These are phyloP conservation scores for Eledone cirrhosa DNA, from an alignment of 2,888 invertebrate genomes.

Conservation along the genomic window DNA sequence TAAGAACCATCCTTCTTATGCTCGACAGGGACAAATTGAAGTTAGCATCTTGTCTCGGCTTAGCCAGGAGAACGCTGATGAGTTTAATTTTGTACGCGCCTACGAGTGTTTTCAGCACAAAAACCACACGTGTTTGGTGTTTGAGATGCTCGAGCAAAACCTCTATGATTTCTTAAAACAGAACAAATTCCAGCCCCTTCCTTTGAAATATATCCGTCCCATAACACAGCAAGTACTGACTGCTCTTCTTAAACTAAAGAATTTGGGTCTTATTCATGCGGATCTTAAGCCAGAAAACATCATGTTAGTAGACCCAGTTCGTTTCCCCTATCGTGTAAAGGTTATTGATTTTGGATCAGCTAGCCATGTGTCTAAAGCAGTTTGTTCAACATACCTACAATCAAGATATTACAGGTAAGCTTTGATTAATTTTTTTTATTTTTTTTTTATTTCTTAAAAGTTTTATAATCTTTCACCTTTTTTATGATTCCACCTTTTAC, in stretches of 20 bases:
- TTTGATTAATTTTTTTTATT: neutral
- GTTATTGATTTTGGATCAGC: conserved; percentile 99
- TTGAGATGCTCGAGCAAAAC: conserved; percentile 99
- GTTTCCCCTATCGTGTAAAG: conserved; percentile 98
- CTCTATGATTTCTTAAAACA: conserved; percentile 99
- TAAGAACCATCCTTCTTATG: conserved; percentile 99
- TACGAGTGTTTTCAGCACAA: conserved; percentile 99
- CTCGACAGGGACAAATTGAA: conserved; percentile 99
- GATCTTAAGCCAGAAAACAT: conserved; percentile 99
- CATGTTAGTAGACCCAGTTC: conserved; percentile 98
- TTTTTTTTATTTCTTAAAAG: neutral
- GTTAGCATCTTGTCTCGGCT: conserved; percentile 73
- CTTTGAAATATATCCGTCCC: conserved; percentile 97
- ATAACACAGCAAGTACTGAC: conserved; percentile 96
- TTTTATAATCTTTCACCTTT: too few relatives aligned
- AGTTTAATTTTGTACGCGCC: conserved; percentile 98
- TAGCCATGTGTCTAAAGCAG: conserved; percentile 98
- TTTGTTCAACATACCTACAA: conserved; percentile 99
- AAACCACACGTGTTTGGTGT: conserved; percentile 98
- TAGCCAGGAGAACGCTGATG: conserved; percentile 67
- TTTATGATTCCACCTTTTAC: conserved; percentile 14
- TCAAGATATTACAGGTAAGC: conserved; percentile 91
- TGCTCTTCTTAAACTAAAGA: conserved; percentile 85
- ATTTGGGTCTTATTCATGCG: conserved; percentile 98
- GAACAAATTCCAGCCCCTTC: conserved; percentile 98